These are phyloP conservation scores for Lepus americanus DNA, from an alignment of 2,113 vertebrate genomes.

Conservation along the genomic window DNA sequence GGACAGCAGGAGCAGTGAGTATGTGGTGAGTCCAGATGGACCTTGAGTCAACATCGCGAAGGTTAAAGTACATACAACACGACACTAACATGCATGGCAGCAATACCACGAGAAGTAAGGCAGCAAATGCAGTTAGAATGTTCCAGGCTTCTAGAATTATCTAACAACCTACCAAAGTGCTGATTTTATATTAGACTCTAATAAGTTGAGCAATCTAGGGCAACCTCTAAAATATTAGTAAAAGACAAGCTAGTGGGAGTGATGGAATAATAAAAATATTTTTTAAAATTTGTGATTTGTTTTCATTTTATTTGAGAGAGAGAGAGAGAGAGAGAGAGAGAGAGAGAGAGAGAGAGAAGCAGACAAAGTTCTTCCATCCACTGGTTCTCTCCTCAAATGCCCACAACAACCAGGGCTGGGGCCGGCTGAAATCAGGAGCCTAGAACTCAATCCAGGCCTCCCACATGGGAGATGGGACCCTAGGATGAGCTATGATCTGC, in stretches of 20 bases:
- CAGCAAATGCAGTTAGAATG: not conserved
- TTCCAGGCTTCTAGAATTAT: not conserved
- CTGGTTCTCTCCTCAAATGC: too few species aligned
- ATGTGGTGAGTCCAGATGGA: not conserved
- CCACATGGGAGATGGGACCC: too few species aligned
- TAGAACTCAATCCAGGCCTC: too few species aligned
- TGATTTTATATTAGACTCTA: not conserved
- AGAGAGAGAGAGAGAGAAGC: too few species aligned
- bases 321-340: too few species aligned
- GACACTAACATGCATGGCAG: not conserved
- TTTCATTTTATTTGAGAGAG: too few species aligned
- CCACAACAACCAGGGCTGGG: too few species aligned
- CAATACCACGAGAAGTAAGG: not conserved
- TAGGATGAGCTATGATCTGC: too few species aligned
- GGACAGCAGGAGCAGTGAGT: not conserved
- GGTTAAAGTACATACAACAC: not conserved
- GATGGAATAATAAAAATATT: constrained; percentile 29
- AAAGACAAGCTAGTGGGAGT: not conserved
- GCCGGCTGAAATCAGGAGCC: too few species aligned
- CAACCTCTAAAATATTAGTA: constrained; percentile 21
- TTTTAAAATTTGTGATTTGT: not conserved
- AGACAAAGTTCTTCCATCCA: too few species aligned
- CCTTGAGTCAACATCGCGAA: not conserved
- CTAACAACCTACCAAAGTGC: not conserved
- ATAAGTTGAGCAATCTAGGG: not conserved